Evolutionary conservation across 2,888 invertebrate genomes (phyloP), one percentile per base, ranked within the genome.

Genomic region (Melitaea athalia): DNA sequence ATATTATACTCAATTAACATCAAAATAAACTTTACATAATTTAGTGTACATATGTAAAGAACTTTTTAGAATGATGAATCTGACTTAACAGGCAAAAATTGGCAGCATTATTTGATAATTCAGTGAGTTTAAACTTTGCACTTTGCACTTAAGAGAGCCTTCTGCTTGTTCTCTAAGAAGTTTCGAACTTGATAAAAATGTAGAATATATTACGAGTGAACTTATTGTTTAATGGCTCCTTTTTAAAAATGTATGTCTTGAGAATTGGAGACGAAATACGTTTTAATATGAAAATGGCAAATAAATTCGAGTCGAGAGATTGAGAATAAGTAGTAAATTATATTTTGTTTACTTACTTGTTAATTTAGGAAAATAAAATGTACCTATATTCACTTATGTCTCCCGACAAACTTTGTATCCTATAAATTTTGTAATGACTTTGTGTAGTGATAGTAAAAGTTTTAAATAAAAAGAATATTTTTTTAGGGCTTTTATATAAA

Each of bases 141-240:
- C 69, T 72, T 67, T 67, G 67, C 64, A 65, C 64, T 67, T 72
- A 67, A 72, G 65, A 65, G 65, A 67, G 59, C 67, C 64, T 59
- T 64, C 69, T 72, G 63, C 59, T 69, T 67, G 67, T 71, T 67
- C 66, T 67, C 62, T 72, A 67, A 69, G 63, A 72, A 72, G 67
- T 70, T 70, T 67, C 55, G 55, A 72, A 65, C 64, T 69, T 63
- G 69, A 64, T 72, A 72, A 72, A 70, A 72, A 69, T 69, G 67
- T 69, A 67, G 69, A 70, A 70, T 72, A 70, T 53, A 65, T 70
- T 72, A 67, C 63, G 69, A 55, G 53, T 45, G 59, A 67, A 64
- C 67, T 69, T 67, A 71, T 66, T 71, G 57, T 69, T 69, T 71
- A 64, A 69, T 64, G 69, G 71, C 42, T 59, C 43, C 67, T 65